Evolutionary conservation across 2,797 vertebrate species (phyloP).

Genomic region (Anguilla anguilla): DNA sequence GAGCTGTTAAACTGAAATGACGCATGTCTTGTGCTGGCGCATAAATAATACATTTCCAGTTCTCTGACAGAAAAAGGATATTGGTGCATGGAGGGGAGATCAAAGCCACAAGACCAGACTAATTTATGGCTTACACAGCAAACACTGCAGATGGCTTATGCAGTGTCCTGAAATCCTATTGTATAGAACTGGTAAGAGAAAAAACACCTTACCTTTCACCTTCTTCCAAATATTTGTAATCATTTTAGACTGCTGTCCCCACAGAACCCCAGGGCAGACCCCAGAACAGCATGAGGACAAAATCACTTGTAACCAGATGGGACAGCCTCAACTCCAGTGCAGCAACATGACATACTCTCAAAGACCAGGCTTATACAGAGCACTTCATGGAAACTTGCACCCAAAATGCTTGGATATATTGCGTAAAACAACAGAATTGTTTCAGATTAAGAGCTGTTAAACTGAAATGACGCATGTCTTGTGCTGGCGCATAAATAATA

Average conservation of each 20-base stretch:
- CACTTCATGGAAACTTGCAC: background rate
- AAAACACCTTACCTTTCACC: constrained; percentile 30
- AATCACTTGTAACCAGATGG: background rate
- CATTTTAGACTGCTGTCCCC: constrained; percentile 16
- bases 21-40: background rate
- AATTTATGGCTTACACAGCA: constrained; percentile 26
- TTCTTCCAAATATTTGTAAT: constrained; percentile 24
- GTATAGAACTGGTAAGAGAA: constrained; percentile 1
- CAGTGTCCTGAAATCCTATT: constrained; percentile 3
- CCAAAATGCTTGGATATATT: constrained; percentile 8
- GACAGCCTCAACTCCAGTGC: background rate
- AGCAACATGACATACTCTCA: background rate
- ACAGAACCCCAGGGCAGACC: constrained; percentile 19
- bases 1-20: background rate
- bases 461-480: background rate
- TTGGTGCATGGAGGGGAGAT: constrained; percentile 24
- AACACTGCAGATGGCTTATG: constrained; percentile 8
- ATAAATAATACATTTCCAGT: background rate
- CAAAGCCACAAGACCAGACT: constrained; percentile 10
- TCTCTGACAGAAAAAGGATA: constrained; percentile 11
- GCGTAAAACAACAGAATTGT: background rate
- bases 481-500: background rate
- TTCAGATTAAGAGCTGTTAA: background rate
- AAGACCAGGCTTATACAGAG: background rate
- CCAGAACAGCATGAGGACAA: constrained; percentile 23